Evolutionary conservation across 2,888 invertebrate genomes (phyloP), one percentile per base, ranked within the genome.

Genomic region (Sthenelais limicola): DNA sequence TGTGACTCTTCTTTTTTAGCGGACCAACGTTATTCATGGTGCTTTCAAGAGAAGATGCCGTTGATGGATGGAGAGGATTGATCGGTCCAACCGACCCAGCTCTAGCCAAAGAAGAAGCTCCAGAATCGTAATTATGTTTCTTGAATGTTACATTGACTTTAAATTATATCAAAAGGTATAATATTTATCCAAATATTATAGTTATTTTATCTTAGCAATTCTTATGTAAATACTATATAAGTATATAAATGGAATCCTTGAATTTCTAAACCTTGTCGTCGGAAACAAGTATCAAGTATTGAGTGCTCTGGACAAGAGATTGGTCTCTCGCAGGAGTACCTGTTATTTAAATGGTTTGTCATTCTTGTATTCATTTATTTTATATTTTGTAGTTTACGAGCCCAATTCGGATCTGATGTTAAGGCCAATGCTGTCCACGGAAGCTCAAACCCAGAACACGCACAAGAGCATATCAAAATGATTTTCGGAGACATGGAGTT

Each of bases 11-110:
- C 35, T 12, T 15, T 47, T 66, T 32, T 78, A 87, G 86, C 81
- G 88, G 88, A 47, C 83, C 85, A 28, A 74, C 87, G 38, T 75
- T 87, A 71, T 88, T 86, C 30, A 81, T 88, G 73, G 86, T 84
- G 33, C 74, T 88, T 49, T 85, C 85, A 7, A 79, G 85, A 74
- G 84, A 85, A 68, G 84, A 88, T 74, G 87, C 87, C 18, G 80
- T 88, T 4, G 71, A 77, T n/a, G 83, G 80, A 3, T 87, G 87
- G 87, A 82, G 87, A 71, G 77, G 78, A 0, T 76, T 85, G 76
- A 75, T 88, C 32, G 88, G 88, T 32, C 86, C 87, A 30, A 82
- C 81, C 47, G 82, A 79, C 85, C 88, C 68, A 76, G 79, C 81
- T 30, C 72, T 82, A 51, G 87, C 88, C 1, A 85, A 83, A 76